Conservation (phyloP, 1,140 invertebrate genomes). For the Drosophila ananassae region DNA sequence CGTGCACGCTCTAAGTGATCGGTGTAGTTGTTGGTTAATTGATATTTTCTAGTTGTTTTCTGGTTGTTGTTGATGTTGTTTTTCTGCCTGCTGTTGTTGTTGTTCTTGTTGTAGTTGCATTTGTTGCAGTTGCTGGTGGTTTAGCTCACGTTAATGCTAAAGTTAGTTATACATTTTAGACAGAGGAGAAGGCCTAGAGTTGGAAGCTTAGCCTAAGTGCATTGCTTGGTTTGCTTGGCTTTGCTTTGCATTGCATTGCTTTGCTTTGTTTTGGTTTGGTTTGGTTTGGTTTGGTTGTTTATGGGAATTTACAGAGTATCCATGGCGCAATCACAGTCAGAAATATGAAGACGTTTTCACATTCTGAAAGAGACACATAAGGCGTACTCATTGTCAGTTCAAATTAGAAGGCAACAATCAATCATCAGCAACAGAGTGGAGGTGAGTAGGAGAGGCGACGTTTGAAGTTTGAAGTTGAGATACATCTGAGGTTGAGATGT, state of each 20-base stretch:
- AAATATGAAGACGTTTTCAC: conserved; percentile 83
- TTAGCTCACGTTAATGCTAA: conserved; percentile 63
- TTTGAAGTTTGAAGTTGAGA: conserved; percentile 33
- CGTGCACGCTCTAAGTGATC: conserved; percentile 48
- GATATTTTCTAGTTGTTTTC: conserved; percentile 41
- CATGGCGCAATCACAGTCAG: conserved; percentile 83
- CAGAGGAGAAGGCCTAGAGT: conserved; percentile 42
- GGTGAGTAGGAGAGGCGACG: conserved; percentile 45
- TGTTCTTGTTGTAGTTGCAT: conserved; percentile 25
- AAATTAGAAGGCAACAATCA: conserved; percentile 70
- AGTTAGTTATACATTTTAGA: conserved; percentile 45
- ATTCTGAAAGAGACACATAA: conserved; percentile 84
- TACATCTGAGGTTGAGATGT: conserved; percentile 12
- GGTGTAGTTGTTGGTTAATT: conserved; percentile 47
- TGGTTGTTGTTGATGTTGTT: conserved; percentile 45
- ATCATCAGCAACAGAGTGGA: conserved; percentile 75
- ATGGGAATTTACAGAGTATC: conserved; percentile 81
- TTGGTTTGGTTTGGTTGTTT: conserved; percentile 45
- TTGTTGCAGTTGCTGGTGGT: conserved; percentile 60
- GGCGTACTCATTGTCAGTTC: conserved; percentile 81
- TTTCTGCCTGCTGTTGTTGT: conserved; percentile 32
- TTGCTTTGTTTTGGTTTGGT: conserved; percentile 39
- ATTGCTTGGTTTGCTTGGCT: conserved; percentile 44
- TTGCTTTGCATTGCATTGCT: conserved; percentile 30
- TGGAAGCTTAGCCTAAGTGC: conserved; percentile 74